phyloP scores from a whole-genome alignment of 2,797 vertebrate species.

The Sebastes trivittatus region DNA sequence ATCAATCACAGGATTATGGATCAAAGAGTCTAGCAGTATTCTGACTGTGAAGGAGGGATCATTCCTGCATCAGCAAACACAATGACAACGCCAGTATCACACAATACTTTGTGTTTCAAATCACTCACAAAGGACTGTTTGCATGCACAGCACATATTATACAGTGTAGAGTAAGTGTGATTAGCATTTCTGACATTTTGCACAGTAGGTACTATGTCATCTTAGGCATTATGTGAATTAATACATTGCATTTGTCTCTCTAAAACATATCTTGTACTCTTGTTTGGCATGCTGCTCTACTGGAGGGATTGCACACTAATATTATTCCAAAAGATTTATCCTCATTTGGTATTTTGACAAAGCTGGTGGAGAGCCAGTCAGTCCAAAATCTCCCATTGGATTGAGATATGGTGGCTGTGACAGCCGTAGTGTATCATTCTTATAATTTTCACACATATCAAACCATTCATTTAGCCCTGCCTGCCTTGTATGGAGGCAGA shows the following conservation, averaged over 20 bases:
- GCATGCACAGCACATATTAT: background rate
- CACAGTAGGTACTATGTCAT: conserved; percentile 10
- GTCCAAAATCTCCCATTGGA: background rate
- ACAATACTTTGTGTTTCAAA: background rate
- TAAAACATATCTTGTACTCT: conserved; percentile 13
- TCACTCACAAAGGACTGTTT: background rate
- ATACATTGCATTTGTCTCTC: conserved; percentile 20
- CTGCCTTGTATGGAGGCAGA: too few species aligned
- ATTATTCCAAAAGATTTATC: conserved; percentile 17
- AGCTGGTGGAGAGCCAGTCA: background rate
- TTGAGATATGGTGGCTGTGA: background rate
- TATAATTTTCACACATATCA: background rate
- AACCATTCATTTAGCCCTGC: background rate
- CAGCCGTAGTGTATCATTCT: background rate
- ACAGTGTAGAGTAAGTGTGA: background rate
- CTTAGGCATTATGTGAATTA: conserved; percentile 32
- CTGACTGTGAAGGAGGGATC: conserved; percentile 20
- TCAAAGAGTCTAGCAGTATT: conserved; percentile 49
- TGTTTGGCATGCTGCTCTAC: conserved; percentile 4
- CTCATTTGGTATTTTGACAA: conserved; percentile 29
- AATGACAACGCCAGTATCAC: background rate
- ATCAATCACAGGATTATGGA: conserved; percentile 68
- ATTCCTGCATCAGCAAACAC: conserved; percentile 10
- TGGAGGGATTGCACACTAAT: background rate
- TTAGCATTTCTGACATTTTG: conserved; percentile 32